Conservation (phyloP, 2,797 vertebrate genomes). For the Arrhamphus sclerolepis region DNA sequence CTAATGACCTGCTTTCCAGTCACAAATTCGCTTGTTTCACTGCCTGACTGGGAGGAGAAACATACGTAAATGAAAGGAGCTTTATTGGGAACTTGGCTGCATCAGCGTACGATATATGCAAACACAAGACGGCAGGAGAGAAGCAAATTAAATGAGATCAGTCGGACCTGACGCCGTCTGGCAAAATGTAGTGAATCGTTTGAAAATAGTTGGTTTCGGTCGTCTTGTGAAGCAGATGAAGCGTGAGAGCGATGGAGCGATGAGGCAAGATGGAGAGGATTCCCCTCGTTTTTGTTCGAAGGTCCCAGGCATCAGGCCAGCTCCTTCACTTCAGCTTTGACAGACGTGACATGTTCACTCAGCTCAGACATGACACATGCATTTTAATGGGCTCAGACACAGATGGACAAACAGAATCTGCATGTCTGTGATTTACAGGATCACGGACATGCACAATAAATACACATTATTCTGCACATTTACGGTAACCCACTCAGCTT, state of each 20-base stretch:
- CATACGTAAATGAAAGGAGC: no score
- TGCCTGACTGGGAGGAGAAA: no score
- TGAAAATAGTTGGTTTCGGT: no score
- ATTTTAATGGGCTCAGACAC: constrained; percentile 32
- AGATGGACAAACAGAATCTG: constrained; percentile 6
- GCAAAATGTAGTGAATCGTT: no score
- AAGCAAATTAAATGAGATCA: no score
- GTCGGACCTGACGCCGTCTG: no score
- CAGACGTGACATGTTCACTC: constrained; percentile 42
- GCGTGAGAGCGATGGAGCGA: constrained; percentile 16
- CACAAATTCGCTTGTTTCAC: no score
- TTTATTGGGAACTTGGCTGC: no score
- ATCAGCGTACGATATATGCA: no score
- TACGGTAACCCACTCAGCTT: background rate
- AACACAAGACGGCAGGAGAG: no score
- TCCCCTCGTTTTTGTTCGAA: constrained; percentile 56
- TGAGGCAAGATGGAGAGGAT: constrained; percentile 53
- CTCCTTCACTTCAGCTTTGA: constrained; percentile 44
- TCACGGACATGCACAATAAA: constrained; percentile 4
- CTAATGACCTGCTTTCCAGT: no score
- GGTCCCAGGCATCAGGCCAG: constrained; percentile 46
- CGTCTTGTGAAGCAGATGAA: constrained; percentile 3
- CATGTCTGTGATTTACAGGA: no score
- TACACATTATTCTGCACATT: constrained; percentile 19
- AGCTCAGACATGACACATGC: constrained; percentile 35